Evolutionary conservation across 2,888 invertebrate genomes (phyloP).

Genomic region (Zele albiditarsus): DNA sequence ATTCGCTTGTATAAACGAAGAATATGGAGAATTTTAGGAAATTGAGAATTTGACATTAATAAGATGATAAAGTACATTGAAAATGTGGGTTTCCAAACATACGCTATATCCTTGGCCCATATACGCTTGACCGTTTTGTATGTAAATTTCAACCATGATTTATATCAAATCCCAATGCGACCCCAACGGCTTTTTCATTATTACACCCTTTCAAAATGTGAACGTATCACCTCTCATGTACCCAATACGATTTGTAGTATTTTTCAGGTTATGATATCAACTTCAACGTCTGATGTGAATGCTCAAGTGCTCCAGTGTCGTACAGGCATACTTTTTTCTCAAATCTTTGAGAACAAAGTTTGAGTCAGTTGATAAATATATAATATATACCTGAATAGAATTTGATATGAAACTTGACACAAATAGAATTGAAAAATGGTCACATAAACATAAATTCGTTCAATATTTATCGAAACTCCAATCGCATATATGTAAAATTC

Average conservation of each 20-base stretch:
- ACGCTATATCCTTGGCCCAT: conserved; percentile 1
- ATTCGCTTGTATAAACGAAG: no score
- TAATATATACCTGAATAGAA: no score
- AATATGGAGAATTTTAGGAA: not conserved
- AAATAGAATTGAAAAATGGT: no score
- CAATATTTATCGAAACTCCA: no score
- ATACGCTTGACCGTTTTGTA: conserved; percentile 58
- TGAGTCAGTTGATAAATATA: no score
- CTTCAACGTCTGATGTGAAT: not conserved
- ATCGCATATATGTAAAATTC: no score
- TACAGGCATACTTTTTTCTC: not conserved
- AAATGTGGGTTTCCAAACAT: not conserved
- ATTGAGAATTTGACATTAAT: not conserved
- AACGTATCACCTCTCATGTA: conserved; percentile 16
- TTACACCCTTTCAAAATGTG: conserved; percentile 41
- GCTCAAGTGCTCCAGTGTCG: not conserved
- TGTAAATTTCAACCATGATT: conserved; percentile 59
- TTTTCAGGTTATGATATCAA: not conserved
- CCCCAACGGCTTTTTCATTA: conserved; percentile 42
- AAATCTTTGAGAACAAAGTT: not conserved
- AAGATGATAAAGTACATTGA: not conserved
- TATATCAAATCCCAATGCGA: conserved; percentile 47
- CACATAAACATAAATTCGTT: no score
- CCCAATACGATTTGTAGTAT: conserved; percentile 21
- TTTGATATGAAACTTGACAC: no score